These are phyloP conservation scores for Eolophus roseicapilla DNA, from an alignment of 2,113 vertebrate genomes.

Conservation along the genomic window DNA sequence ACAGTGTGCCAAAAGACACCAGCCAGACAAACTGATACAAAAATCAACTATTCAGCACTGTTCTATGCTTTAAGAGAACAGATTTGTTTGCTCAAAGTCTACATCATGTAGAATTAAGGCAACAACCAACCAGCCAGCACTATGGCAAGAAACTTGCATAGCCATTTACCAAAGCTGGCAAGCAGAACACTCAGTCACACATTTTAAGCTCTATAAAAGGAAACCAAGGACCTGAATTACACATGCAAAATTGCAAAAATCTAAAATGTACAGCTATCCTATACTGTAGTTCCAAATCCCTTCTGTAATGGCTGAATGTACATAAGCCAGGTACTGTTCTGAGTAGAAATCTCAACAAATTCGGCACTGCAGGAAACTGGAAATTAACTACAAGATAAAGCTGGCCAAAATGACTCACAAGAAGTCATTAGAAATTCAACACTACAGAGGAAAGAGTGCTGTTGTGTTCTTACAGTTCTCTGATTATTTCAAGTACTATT, in stretches of 20 bases:
- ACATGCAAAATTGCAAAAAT: neutral
- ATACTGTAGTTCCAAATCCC: neutral
- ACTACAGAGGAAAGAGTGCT: neutral
- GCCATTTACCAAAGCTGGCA: neutral
- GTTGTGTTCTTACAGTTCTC: neutral
- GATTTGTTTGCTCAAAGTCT: neutral
- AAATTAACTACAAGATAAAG: neutral
- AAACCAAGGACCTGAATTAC: neutral
- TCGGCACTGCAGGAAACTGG: neutral
- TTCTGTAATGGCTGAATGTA: neutral
- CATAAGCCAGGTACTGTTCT: neutral
- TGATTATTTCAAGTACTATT: conserved; percentile 30
- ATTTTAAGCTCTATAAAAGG: neutral
- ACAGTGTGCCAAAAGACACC: neutral
- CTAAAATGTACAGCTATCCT: neutral
- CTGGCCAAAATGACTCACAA: neutral
- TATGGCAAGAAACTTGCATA: neutral
- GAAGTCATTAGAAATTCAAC: neutral
- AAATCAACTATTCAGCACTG: neutral
- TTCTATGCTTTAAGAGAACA: neutral
- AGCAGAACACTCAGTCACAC: neutral
- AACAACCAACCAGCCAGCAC: neutral
- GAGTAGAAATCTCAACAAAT: neutral
- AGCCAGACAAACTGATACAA: neutral
- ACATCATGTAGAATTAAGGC: neutral